phyloP scores from a whole-genome alignment of 2,888 invertebrate species.

The Pammene aurita region DNA sequence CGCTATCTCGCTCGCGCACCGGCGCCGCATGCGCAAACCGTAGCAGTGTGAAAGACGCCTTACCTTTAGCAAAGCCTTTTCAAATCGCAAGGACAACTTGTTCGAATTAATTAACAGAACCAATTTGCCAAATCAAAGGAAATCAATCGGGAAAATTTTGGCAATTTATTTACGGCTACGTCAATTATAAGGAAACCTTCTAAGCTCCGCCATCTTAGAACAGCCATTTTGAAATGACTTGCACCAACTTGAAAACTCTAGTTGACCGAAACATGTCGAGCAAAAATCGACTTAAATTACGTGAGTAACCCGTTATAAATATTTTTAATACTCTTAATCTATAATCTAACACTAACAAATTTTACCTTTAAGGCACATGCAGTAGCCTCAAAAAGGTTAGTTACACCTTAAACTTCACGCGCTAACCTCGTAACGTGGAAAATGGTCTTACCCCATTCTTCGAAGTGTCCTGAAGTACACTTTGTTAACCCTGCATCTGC shows the following conservation, averaged over 20 bases:
- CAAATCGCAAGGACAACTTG: neutral
- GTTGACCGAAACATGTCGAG: neutral
- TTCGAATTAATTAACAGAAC: constrained; percentile 15
- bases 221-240: neutral
- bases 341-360: no score
- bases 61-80: neutral
- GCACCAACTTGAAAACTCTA: neutral
- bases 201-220: neutral
- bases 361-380: no score
- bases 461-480: constrained; percentile 2
- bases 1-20: no score
- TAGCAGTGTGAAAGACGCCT: no score
- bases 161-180: constrained; percentile 20
- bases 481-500: constrained; percentile 2
- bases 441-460: constrained; percentile 3
- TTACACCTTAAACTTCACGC: neutral
- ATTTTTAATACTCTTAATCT: no score
- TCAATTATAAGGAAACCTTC: constrained; percentile 18
- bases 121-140: constrained; percentile 22
- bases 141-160: constrained; percentile 19
- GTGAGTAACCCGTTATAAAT: no score
- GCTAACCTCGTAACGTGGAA: neutral
- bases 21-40: no score
- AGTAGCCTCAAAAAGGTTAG: no score
- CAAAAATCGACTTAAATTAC: no score